Base-by-base conservation (phyloP, 2,797 vertebrate genomes). In the Pseudochromis fuscus region DNA sequence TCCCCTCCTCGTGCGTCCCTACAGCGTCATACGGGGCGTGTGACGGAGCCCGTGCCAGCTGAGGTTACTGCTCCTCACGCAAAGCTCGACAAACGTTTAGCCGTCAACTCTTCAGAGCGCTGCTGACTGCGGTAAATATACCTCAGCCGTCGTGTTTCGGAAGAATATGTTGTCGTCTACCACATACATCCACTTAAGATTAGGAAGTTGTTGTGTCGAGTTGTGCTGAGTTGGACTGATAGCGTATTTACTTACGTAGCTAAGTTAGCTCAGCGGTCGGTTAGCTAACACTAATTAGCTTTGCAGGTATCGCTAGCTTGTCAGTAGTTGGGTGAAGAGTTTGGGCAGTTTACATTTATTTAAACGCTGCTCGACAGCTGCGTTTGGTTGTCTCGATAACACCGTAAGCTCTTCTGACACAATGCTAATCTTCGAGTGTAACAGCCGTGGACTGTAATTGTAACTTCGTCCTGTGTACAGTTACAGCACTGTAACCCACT, bases 61-160 rank as follows among this genome's bases (percentile, higher is more conserved):
- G 48, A 49, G 31, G 40, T 62, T 13, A 23, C 30, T 65, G 19
- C 13, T 55, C 45, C 24, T 82, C 28, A 38, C 27, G 3, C 46
- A 65, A n/a, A 49, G 49, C n/a, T 51, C 10, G 5, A 1, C 8
- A n/a, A 1, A 21, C 8, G 30, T 6, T 40, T 31, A 49, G 13
- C 56, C 0, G 1, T 19, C 40, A 51, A 45, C 44, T 75, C 63
- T 42, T 11, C 4, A 27, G 15, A 46, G 25, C 15, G 30, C 63
- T 13, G 31, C 33, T n/a, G 7, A 1, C 18, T 16, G 64, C 57
- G 88, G 90, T 91, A 84, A 87, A 23, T 62, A 49, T 4, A 1
- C 1, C 10, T 24, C 7, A 6, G 5, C 13, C 8, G 0, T 27
- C 3, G 1, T 10, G 6, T 42, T 15, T 23, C 1, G n/a, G 19